Percentiles rank a stretch among this genome's conserved stretches.
Conservation (phyloP, 1,140 invertebrate species). For the Druon quercuslanigerum region DNA sequence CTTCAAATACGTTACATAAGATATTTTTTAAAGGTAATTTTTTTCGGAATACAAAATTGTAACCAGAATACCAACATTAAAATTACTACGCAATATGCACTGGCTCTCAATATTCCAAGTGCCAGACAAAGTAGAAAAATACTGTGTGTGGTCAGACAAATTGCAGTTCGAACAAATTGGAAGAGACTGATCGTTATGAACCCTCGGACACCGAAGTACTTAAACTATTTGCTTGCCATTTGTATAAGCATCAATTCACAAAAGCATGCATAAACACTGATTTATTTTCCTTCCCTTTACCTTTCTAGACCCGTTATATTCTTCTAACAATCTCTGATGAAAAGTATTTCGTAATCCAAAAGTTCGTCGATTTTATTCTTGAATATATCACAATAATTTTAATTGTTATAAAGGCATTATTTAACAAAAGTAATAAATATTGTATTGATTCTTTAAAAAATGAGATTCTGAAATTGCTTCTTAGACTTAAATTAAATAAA, state of each 20-base stretch:
- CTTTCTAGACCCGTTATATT: too few relatives aligned
- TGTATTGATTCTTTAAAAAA: too few relatives aligned
- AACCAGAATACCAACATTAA: not conserved
- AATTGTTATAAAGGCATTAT: too few relatives aligned
- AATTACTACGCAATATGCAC: not conserved
- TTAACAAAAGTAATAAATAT: too few relatives aligned
- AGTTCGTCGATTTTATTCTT: too few relatives aligned
- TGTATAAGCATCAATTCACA: not conserved
- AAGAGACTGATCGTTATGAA: conserved; percentile 1
- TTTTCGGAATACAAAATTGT: not conserved
- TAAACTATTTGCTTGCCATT: conserved; percentile 13
- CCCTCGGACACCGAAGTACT: not conserved
- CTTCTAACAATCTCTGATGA: too few relatives aligned
- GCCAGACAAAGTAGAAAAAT: conserved; percentile 10
- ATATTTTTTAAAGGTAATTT: not conserved
- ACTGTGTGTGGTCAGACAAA: conserved; percentile 17
- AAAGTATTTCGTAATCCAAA: too few relatives aligned
- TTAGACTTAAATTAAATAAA: too few relatives aligned
- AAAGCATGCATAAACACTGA: not conserved
- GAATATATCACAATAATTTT: too few relatives aligned
- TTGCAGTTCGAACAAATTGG: conserved; percentile 11
- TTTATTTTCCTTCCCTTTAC: too few relatives aligned
- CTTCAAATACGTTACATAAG: too few relatives aligned
- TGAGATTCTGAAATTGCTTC: too few relatives aligned
- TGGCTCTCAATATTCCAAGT: not conserved